A percentile compares a stretch with the other conserved stretches of the same genome.
These are phyloP conservation scores for Nixonia krombeini DNA, from an alignment of 1,140 invertebrate genomes.

Conservation along the genomic window DNA sequence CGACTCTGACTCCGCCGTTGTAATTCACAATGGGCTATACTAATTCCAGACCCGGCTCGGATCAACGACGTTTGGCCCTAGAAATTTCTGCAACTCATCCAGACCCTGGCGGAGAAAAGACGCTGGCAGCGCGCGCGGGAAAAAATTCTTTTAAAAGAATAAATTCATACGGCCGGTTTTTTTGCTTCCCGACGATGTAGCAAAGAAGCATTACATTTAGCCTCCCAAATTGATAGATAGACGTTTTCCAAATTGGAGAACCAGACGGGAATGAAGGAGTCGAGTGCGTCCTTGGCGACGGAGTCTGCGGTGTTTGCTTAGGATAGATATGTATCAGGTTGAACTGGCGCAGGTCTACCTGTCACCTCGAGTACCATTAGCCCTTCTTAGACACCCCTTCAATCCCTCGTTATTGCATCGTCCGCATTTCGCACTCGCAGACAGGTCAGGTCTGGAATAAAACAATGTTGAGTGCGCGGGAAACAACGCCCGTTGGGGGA, in stretches of 20 bases:
- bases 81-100: conserved; percentile 52
- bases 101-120: conserved; percentile 8
- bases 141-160: conserved; percentile 2
- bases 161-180: background rate
- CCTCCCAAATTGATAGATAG: too few relatives aligned
- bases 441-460: background rate
- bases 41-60: conserved; percentile 26
- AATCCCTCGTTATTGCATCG: conserved; percentile 63
- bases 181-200: too few relatives aligned
- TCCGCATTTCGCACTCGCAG: conserved; percentile 25
- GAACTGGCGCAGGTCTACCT: conserved; percentile 62
- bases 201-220: too few relatives aligned
- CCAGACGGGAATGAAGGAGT: too few relatives aligned
- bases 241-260: too few relatives aligned
- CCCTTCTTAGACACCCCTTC: conserved; percentile 60
- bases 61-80: too few relatives aligned
- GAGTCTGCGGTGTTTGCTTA: conserved; percentile 66
- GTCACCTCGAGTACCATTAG: conserved; percentile 68
- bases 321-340: conserved; percentile 69
- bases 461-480: background rate
- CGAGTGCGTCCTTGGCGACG: conserved; percentile 4
- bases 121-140: background rate
- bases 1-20: conserved; percentile 11
- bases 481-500: background rate
- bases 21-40: conserved; percentile 26